Percentiles rank a stretch among this genome's conserved stretches.
Conservation (phyloP, 2,888 invertebrate genomes). For the Tetragnatha montana region DNA sequence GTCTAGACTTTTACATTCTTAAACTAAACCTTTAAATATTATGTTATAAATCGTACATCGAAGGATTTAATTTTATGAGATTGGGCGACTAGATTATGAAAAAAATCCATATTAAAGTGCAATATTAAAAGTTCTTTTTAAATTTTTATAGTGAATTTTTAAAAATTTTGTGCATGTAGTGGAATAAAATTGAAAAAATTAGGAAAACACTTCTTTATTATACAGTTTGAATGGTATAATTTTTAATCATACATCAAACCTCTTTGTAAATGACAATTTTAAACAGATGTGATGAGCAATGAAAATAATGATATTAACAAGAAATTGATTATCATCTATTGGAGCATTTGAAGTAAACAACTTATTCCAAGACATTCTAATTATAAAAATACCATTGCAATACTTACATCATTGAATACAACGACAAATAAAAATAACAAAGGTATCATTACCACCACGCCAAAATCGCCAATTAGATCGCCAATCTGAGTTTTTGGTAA, state of each 20-base stretch:
- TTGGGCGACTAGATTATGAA: no score
- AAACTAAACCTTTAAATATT: background rate
- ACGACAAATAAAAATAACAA: no score
- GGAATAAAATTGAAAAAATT: background rate
- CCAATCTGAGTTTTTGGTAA: no score
- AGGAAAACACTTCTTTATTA: background rate
- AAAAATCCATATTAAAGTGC: no score
- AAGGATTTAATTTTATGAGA: no score
- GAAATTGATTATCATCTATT: conserved; percentile 23
- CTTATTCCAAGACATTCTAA: background rate
- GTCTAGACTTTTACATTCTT: no score
- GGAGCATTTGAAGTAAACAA: background rate
- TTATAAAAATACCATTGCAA: background rate
- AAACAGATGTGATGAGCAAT: conserved; percentile 18
- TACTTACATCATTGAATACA: background rate
- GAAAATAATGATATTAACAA: background rate
- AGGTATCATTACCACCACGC: no score
- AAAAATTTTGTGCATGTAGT: no score
- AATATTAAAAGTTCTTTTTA: no score
- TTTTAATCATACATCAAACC: conserved; percentile 12
- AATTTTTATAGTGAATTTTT: no score
- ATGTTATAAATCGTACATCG: background rate
- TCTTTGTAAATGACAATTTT: conserved; percentile 7
- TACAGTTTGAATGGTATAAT: background rate
- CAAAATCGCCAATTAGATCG: no score